These are phyloP conservation scores for Aethina tumida DNA, from an alignment of 1,140 invertebrate species.

Conservation along the genomic window DNA sequence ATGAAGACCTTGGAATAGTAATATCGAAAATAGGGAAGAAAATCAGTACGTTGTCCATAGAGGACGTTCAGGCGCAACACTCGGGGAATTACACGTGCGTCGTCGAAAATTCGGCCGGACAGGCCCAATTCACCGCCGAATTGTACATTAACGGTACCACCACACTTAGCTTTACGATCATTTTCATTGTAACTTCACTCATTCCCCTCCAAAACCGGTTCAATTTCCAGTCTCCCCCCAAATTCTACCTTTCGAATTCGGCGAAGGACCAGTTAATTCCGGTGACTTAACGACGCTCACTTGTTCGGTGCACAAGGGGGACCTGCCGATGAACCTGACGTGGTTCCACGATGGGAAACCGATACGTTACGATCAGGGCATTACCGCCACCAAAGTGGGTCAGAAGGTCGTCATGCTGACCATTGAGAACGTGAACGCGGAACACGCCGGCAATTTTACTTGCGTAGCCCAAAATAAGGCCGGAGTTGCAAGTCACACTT, in stretches of 20 bases:
- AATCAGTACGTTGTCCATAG: constrained; percentile 42
- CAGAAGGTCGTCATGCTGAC: constrained; percentile 66
- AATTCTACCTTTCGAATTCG: constrained; percentile 55
- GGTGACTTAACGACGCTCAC: constrained; percentile 51
- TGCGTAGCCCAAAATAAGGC: constrained; percentile 67
- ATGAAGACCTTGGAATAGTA: constrained; percentile 20
- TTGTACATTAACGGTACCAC: constrained; percentile 55
- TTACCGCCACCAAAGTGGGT: constrained; percentile 62
- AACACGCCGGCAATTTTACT: constrained; percentile 70
- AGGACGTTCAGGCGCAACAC: constrained; percentile 45
- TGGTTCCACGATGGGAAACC: constrained; percentile 39
- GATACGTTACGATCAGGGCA: constrained; percentile 51
- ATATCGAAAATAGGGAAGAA: constrained; percentile 25
- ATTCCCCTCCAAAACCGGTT: neutral
- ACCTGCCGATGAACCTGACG: constrained; percentile 50
- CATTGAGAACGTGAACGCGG: constrained; percentile 61
- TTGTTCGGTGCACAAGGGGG: constrained; percentile 55
- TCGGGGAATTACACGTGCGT: constrained; percentile 55
- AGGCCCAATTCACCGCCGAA: constrained; percentile 47
- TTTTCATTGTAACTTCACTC: constrained; percentile 5
- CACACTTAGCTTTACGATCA: constrained; percentile 1
- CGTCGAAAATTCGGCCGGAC: constrained; percentile 49
- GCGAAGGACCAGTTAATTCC: constrained; percentile 52
- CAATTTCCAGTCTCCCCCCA: constrained; percentile 49
- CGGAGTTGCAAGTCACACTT: constrained; percentile 56